phyloP scores from a whole-genome alignment of 2,113 vertebrate genomes.

The Dicerorhinus sumatrensis region DNA sequence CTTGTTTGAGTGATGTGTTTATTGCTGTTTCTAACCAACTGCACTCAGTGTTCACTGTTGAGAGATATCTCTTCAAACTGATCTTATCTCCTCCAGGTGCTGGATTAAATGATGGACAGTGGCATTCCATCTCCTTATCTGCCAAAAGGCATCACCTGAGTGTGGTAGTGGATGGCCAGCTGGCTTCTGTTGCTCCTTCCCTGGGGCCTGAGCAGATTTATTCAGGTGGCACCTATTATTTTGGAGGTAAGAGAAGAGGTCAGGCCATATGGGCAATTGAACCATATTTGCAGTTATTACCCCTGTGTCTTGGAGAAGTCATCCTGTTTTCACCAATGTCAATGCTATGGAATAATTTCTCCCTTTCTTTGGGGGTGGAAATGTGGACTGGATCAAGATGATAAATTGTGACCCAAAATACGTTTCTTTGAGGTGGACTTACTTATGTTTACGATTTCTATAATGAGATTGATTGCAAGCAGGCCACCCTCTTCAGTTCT shows the following conservation, averaged over 20 bases:
- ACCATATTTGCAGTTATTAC: not conserved
- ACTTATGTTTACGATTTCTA: constrained; percentile 37
- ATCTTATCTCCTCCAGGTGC: constrained; percentile 85
- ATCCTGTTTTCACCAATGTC: not conserved
- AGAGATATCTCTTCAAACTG: not conserved
- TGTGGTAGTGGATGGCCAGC: constrained; percentile 89
- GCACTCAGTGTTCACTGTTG: not conserved
- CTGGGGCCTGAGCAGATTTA: constrained; percentile 85
- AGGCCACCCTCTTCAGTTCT: not conserved
- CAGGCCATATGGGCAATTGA: not conserved
- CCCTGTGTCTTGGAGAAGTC: not conserved
- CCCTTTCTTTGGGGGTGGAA: constrained; percentile 26
- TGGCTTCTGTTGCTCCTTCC: constrained; percentile 80
- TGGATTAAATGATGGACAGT: constrained; percentile 93
- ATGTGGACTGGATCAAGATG: not conserved
- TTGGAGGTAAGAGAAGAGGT: constrained; percentile 90
- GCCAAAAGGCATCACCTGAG: constrained; percentile 88
- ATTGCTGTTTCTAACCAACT: not conserved
- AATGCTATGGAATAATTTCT: not conserved
- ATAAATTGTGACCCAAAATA: not conserved
- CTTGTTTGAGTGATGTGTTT: accelerated
- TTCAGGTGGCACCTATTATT: constrained; percentile 88
- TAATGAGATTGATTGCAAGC: constrained; percentile 48
- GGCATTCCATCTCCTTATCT: constrained; percentile 92
- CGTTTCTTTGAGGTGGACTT: not conserved